These are phyloP conservation scores for Drosophila takahashii DNA, from an alignment of 1,140 invertebrate genomes.

Conservation along the genomic window DNA sequence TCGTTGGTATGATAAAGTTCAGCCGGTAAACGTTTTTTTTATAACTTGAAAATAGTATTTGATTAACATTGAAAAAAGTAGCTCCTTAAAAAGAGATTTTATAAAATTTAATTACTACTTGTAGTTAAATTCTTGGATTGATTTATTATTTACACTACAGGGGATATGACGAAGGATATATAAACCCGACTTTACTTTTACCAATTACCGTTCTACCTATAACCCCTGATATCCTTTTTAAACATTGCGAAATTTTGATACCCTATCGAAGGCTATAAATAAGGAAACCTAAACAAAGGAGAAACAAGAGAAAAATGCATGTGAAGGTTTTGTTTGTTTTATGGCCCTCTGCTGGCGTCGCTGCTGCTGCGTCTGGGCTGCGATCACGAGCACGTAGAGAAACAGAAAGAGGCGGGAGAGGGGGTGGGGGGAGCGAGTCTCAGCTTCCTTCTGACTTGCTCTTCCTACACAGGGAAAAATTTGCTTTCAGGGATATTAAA, in stretches of 20 bases:
- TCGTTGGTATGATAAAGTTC: too few species aligned
- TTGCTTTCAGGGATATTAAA: too few species aligned
- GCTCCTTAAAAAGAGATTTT: too few species aligned
- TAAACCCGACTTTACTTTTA: neutral
- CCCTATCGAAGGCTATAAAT: slow-evolving; percentile 10
- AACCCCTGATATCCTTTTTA: neutral
- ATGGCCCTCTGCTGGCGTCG: slow-evolving; percentile 11
- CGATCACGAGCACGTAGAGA: slow-evolving; percentile 37
- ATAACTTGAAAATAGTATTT: too few species aligned
- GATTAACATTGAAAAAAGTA: too few species aligned
- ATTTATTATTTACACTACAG: too few species aligned
- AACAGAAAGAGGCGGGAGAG: neutral
- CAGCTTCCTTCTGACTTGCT: slow-evolving; percentile 41
- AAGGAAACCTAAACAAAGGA: slow-evolving; percentile 21
- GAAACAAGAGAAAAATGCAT: slow-evolving; percentile 37
- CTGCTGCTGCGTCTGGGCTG: slow-evolving; percentile 50
- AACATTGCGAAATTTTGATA: slow-evolving; percentile 28
- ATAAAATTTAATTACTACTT: too few species aligned
- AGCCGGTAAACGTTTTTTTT: too few species aligned
- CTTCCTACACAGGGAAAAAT: slow-evolving; percentile 17
- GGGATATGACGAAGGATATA: neutral
- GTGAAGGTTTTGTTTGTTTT: slow-evolving; percentile 29
- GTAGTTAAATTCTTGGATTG: too few species aligned
- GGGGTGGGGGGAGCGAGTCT: neutral
- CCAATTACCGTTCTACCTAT: neutral